Base-by-base conservation (phyloP, 2,888 invertebrate species). In the Erpobdella octoculata region DNA sequence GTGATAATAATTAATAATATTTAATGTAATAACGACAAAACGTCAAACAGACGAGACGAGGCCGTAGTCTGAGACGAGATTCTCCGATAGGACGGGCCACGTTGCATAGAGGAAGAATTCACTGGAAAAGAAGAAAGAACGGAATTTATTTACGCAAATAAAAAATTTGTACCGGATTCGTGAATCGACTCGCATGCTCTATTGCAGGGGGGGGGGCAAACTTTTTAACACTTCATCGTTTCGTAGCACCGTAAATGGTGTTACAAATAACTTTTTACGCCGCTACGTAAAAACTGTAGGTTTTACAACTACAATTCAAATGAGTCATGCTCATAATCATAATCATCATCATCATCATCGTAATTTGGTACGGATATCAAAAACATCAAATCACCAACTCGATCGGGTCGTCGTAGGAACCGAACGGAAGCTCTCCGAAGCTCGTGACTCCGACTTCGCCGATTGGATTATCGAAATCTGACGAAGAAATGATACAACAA, bases 61-160 rank as follows among this genome's bases (percentile, higher is more conserved):
- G 77, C 91, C 90, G 74, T 90, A 91, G 81, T 97, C 96, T 1
- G 92, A 88, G 35, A 93, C 89, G 73, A 91, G 21, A 1, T 21
- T 25, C n/a, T 93, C 94, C 1, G 89, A 88, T 75, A 94, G 86
- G 80, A 89, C 87, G 0, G 90, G 90, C 95, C 95, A 96, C 33
- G 90, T 90, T 59, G 91, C 89, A 80, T 89, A 89, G 21, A 93
- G 83, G 74, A 88, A 85, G 35, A 93, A 86, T 81, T 89, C 89
- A 70, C 89, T 89, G 76, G 31, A 79, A 72, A 59, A 72, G 66
- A 48, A 48, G 33, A 69, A 36, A 69, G 59, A 58, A 33, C 2
- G 21, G 62, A 62, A 33, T 31, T 9, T 12, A 41, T 15, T n/a
- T 12, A 41, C 12, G 12, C 12, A 41, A n/a, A 12, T 12, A 41